Evolutionary conservation across 2,113 vertebrate genomes (phyloP), one percentile per base, ranked within the genome.

Genomic region (Poeciliopsis retropinna): DNA sequence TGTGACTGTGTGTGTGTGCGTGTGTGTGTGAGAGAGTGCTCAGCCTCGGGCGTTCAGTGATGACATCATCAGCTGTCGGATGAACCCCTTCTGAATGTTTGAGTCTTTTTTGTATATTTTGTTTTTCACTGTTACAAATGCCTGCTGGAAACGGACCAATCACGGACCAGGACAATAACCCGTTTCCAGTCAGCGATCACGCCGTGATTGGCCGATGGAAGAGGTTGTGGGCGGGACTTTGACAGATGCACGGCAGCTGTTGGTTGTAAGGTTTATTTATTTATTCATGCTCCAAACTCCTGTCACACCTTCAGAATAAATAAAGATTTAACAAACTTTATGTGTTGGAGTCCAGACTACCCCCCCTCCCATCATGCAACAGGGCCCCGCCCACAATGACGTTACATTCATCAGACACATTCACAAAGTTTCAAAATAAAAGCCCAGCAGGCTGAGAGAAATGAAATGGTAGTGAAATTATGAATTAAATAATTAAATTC

Each of bases 281-380:
- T 89, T 66, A 82, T 84, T 90, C 86, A 83, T 90, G 86, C 86
- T 78, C 79, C 86, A 79, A 81, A 75, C 67, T 88, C 75, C 82
- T 80, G 84, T 88, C 78, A 77, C 31, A 71, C 68, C 73, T 61
- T 79, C 60, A 80, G 27, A 84, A 84, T 83, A 41, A 69, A 85
- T 84, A 41, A 71, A 86, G 62, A 41, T 69, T 37, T 7, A 54
- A 76, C 75, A 60, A 57, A 34, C 34, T 67, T 25, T 61, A 34
- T 9, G 15, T 70, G 37, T 25, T 41, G 14, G 54, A 30, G 51
- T 57, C 51, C 8, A 57, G 5, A 57, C 51, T 10, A 25, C 5
- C 11, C 31, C 61, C 25, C 31, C 14, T 34, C 61, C 66, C 65
- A 64, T 14, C 79, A 83, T 79, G 82, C 82, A 78, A 65, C 51